These are phyloP conservation scores for Drosophila sordidula DNA, from an alignment of 2,888 invertebrate genomes.

Conservation along the genomic window DNA sequence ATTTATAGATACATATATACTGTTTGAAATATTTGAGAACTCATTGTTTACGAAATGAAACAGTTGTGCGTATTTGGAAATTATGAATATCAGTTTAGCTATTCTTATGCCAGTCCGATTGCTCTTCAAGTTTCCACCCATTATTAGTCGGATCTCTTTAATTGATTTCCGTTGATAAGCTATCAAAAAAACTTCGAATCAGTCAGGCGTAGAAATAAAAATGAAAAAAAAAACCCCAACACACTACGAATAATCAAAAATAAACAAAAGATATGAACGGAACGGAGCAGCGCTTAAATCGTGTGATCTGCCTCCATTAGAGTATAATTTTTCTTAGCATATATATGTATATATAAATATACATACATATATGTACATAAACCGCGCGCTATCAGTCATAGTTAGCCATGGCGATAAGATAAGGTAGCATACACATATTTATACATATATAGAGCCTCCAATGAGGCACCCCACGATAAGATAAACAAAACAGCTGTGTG, in stretches of 20 bases:
- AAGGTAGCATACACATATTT: conserved; percentile 4
- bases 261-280: conserved; percentile 58
- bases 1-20: conserved; percentile 13
- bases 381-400: conserved; percentile 63
- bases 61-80: conserved; percentile 42
- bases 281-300: conserved; percentile 23
- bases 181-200: conserved; percentile 11
- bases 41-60: conserved; percentile 41
- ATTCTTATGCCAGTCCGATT: conserved; percentile 9
- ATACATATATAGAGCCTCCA: conserved; percentile 14
- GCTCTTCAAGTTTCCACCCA: conserved; percentile 33
- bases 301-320: conserved; percentile 46
- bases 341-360: conserved; percentile 16
- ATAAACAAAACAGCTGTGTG: conserved; percentile 77
- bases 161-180: conserved; percentile 64
- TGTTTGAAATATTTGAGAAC: conserved; percentile 20
- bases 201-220: not conserved
- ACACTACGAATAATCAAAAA: conserved; percentile 58
- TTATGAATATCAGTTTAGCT: conserved; percentile 18
- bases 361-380: conserved; percentile 8
- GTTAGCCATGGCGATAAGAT: conserved; percentile 69
- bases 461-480: conserved; percentile 55
- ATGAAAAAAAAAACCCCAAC: conserved; percentile 18
- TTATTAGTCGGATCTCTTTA: conserved; percentile 35
- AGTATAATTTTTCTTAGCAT: conserved; percentile 2